Base-by-base conservation (phyloP, 2,888 invertebrate species). In the Gonocerus acuteangulatus region DNA sequence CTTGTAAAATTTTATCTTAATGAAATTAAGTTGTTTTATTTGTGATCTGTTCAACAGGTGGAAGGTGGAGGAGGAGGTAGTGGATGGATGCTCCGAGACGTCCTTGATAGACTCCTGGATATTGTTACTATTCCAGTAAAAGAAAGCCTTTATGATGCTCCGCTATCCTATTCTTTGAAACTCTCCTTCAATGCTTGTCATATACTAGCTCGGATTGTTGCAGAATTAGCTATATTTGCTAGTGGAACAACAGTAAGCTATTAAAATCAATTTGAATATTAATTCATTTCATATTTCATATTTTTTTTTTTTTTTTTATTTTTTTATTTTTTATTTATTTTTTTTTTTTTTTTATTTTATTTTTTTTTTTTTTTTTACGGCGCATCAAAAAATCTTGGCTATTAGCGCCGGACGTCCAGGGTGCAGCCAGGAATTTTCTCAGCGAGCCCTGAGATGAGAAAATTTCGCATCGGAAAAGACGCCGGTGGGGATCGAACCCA, bases 191-290 rank as follows among this genome's bases (percentile, higher is more conserved):
- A 80, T 72, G 87, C 88, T 70, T 89, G 88, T 71, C 87, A 89
- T 72, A 76, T 90, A 18, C 73, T 89, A 62, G 87, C 89, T 0
- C 81, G 93, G 59, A 85, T 95, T 1, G 82, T 95, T 44, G 90
- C 91, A 1, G 95, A 95, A 75, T 79, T 95, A 64, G 87, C 88
- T 0, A 84, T 87, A 69, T 87, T 86, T 68, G 87, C 88, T 16
- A 85, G 82, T 58, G 81, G 86, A n/a, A 80, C 82, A 32, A 88
- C 87, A 74, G 84, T 84, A 73, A 75, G 77, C 73, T 47, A 54
- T n/a, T n/a, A n/a, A n/a, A n/a, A n/a, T n/a, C n/a, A n/a, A n/a
- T n/a, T n/a, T n/a, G n/a, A n/a, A n/a, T n/a, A n/a, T n/a, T n/a
- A n/a, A n/a, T n/a, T n/a, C n/a, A 49, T 39, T 23, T 52, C 19